Base-by-base conservation (phyloP, 2,797 vertebrate genomes). In the Hylomyscus alleni region DNA sequence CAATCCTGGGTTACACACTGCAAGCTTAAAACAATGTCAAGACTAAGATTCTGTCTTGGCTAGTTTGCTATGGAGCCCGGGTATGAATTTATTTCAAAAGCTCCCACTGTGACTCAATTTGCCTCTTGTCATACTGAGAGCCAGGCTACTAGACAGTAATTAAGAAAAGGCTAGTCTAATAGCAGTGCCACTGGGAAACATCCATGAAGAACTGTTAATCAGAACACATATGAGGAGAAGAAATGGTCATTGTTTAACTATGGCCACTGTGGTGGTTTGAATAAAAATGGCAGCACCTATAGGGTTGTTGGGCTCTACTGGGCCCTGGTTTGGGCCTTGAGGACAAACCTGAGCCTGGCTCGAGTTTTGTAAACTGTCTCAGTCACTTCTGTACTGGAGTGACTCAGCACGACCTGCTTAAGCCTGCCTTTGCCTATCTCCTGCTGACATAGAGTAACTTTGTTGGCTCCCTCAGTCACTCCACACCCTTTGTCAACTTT, bases 91-190 rank as follows among this genome's bases (percentile, higher is more conserved):
- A 72, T 69, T 86, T 85, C 29, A 65, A 77, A 91, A 67, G 31
- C 19, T 50, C 85, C 17, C 7, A 67, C 19, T 67, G 14, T n/a
- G 72, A 84, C n/a, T 81, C 22, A 9, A 1, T 85, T 69, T 80
- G 58, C 76, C 62, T 31, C 24, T 3, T 4, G 14, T 54, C 44
- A 95, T 40, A 69, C 0, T 26, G 54, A 73, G 60, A 86, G 60
- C 22, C 13, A 22, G 19, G 14, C 8, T 50, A 26, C 0, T 10
- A 34, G 54, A 11, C 7, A 47, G 77, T 12, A 22, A 10, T 22
- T 22, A 22, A 9, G 24, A 2, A 2, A 52, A 22, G 60, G 50
- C 0, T 0, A 56, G 2, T 4, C 24, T 58, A 77, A 37, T 0
- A 7, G 62, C 50, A 56, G 17, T 24, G 24, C 6, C 44, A 29